Percentiles rank a stretch among this genome's conserved stretches.
These are phyloP conservation scores for Crematogaster levior DNA, from an alignment of 2,888 invertebrate genomes.

Conservation along the genomic window DNA sequence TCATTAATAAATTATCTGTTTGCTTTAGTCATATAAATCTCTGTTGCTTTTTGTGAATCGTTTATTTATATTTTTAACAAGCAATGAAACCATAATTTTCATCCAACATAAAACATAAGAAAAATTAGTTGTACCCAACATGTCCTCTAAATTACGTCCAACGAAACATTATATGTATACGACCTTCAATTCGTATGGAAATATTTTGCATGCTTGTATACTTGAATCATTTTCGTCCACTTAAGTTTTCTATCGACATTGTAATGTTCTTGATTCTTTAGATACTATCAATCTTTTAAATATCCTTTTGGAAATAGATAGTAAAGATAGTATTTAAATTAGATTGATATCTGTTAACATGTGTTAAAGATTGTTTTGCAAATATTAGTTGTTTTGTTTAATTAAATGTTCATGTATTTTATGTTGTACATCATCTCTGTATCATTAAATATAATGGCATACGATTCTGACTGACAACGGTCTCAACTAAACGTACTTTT, in stretches of 20 bases:
- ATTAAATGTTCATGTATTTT: constrained; percentile 24
- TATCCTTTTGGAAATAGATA: too few relatives aligned
- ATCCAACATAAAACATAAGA: background rate
- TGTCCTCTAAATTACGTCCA: background rate
- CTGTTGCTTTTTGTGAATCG: constrained; percentile 25
- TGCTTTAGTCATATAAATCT: background rate
- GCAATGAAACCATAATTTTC: background rate
- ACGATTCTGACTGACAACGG: background rate
- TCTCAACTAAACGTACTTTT: background rate
- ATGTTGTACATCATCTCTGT: constrained; percentile 1
- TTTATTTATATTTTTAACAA: constrained; percentile 1
- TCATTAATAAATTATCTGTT: background rate
- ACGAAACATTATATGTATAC: constrained; percentile 1
- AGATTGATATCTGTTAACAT: background rate
- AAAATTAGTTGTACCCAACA: background rate
- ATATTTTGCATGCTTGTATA: constrained; percentile 26
- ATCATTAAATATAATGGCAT: constrained; percentile 20
- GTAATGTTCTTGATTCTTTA: background rate
- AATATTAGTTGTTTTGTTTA: constrained; percentile 21
- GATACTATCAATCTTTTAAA: background rate
- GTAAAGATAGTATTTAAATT: too few relatives aligned
- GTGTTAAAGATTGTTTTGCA: background rate
- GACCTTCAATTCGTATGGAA: background rate
- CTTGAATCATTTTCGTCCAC: background rate
- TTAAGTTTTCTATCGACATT: background rate